Base-by-base conservation (phyloP, 2,797 vertebrate species). In the Neosilurus mollespiculum region DNA sequence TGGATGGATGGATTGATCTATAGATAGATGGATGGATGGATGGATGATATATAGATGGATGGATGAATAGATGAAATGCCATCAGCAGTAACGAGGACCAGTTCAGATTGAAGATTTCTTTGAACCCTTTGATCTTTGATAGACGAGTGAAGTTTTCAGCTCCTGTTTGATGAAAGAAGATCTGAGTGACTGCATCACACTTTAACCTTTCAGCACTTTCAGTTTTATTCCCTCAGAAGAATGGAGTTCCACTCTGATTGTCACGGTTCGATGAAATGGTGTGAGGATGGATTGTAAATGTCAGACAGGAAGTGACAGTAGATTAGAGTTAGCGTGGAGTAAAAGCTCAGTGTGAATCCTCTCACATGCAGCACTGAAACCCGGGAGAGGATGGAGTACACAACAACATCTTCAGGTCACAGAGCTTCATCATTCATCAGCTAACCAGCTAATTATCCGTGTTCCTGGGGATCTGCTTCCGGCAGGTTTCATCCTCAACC, bases 231-330 rank as follows among this genome's bases (percentile, higher is more conserved):
- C 49, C 20, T 5, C 43, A 72, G 70, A 72, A 72, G 49, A 24
- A 72, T 9, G n/a, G 3, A 7, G 43, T 24, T 22, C 5, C 24
- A 1, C 70, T 53, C 43, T 1, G 22, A 53, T 24, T 16, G 69
- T 71, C 12, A 24, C 69, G 51, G 69, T 53, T 53, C 49, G 9
- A 24, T 71, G 49, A 26, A 71, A 15, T 4, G 49, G 12, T 53
- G n/a, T 24, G 43, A 3, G n/a, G 69, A 71, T 24, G 49, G 43
- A 24, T 49, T 24, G 69, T 53, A 53, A 71, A 71, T 71, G 70
- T 53, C 70, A 53, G 70, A 72, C 49, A 72, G 70, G 70, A 72
- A 53, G 70, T 53, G 70, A 53, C 49, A n/a, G 69, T 15, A 24
- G 49, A 43, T 71, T 16, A 0, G 69, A 51, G 69, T 53, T 22